Percentiles rank a stretch among this genome's conserved stretches.
These are phyloP conservation scores for Leucoma salicis DNA, from an alignment of 2,888 invertebrate genomes.

Conservation along the genomic window DNA sequence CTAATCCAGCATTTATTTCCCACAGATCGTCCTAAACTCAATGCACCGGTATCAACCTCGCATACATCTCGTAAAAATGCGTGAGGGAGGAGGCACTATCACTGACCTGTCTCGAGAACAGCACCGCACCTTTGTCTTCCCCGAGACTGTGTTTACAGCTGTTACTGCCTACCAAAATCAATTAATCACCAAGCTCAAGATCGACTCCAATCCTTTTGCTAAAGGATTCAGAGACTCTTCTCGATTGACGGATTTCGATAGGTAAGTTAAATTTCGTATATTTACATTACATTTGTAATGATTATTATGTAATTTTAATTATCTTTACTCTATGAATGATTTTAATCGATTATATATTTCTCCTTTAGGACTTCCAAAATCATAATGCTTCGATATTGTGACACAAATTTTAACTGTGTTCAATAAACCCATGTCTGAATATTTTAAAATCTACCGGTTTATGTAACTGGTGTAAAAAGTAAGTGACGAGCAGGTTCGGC, in stretches of 20 bases:
- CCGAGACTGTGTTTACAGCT: constrained; percentile 99
- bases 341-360: too few relatives aligned
- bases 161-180: constrained; percentile 99
- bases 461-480: constrained; percentile 9
- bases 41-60: constrained; percentile 99
- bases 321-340: too few relatives aligned
- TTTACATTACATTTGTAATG: background rate
- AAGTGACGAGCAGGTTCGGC: constrained; percentile 35
- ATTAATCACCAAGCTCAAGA: constrained; percentile 98
- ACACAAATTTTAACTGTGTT: too few relatives aligned
- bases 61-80: constrained; percentile 94
- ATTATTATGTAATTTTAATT: too few relatives aligned
- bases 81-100: constrained; percentile 85
- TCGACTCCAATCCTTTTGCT: constrained; percentile 99
- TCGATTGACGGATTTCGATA: constrained; percentile 95
- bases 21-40: constrained; percentile 98
- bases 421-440: too few relatives aligned
- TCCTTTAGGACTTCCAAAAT: too few relatives aligned
- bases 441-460: too few relatives aligned
- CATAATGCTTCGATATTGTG: too few relatives aligned
- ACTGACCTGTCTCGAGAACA: constrained; percentile 95
- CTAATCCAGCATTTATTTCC: constrained; percentile 25
- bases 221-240: constrained; percentile 99
- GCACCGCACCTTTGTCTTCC: constrained; percentile 97
- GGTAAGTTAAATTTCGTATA: constrained; percentile 73